Base-by-base conservation (phyloP, 2,113 vertebrate genomes). In the Odontophorus gujanensis region DNA sequence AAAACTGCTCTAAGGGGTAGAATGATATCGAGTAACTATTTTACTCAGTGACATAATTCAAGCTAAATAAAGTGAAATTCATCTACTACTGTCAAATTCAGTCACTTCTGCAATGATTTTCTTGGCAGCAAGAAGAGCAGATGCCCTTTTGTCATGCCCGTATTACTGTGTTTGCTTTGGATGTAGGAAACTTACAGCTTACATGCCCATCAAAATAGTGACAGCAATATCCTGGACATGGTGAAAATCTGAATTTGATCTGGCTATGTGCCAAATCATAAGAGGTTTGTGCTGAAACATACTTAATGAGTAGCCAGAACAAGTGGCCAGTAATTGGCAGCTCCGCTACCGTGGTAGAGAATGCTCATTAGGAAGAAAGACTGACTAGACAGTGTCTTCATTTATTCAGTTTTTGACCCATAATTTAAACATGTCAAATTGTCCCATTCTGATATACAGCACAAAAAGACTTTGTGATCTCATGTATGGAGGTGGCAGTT, bases 291-390 rank as follows among this genome's bases (percentile, higher is more conserved):
- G 34, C 87, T 91, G 85, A 78, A 93, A 93, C 28, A 51, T 43
- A 66, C 38, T 77, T 96, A 93, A 96, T 90, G 88, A 94, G 82
- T 83, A 77, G 38, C 72, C 72, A 95, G 79, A 78, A 89, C 83
- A 82, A 92, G 85, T 28, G 36, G 45, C 36, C 85, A 90, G 65
- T 94, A 95, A 95, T 91, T 88, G 85, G 87, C 82, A 90, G 82
- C 61, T 94, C 63, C 59, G 65, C 61, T 82, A 81, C 87, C 81
- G 76, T 66, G 83, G 61, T 34, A 92, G 47, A 0, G 0, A 91
- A 76, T 8, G 68, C 76, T 95, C 88, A 88, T 95, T 96, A 96
- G 65, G 47, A 77, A 87, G 43, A 69, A 57, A 61, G 79, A n/a
- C 45, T 74, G 50, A 76, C 72, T 80, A 48, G 55, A 47, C 9